Conservation (phyloP, 2,113 vertebrate genomes). For the Tautogolabrus adspersus region DNA sequence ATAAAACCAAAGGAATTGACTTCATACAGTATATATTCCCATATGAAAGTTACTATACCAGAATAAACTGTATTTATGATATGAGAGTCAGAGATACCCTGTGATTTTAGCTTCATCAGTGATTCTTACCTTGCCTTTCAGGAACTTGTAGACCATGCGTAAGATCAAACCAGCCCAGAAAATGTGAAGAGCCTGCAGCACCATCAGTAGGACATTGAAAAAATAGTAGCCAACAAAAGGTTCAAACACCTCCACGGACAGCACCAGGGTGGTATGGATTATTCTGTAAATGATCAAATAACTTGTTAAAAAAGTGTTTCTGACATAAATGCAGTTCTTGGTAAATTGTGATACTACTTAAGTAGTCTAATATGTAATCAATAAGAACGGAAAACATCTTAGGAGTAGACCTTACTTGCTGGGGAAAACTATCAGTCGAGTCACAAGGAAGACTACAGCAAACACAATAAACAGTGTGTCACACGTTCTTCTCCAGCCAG, state of each 20-base stretch:
- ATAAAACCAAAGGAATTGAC: neutral
- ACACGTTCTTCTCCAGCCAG: conserved; percentile 87
- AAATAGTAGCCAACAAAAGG: conserved; percentile 94
- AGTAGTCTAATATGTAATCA: too few species aligned
- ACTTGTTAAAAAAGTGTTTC: neutral
- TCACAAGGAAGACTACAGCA: conserved; percentile 86
- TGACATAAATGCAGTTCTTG: too few species aligned
- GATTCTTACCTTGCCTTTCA: conserved; percentile 86
- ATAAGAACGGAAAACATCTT: neutral
- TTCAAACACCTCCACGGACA: conserved; percentile 86
- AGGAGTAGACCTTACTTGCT: conserved; percentile 83
- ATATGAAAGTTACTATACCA: too few species aligned
- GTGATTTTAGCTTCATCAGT: neutral
- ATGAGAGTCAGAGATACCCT: neutral
- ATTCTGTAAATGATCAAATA: conserved; percentile 78
- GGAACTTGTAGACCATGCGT: conserved; percentile 89
- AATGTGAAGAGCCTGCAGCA: conserved; percentile 89
- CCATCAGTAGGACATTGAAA: conserved; percentile 86
- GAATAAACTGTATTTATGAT: neutral
- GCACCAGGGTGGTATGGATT: conserved; percentile 86
- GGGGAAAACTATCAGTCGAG: conserved; percentile 87
- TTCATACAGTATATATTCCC: neutral
- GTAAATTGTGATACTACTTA: too few species aligned
- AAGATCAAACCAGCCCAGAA: conserved; percentile 94
- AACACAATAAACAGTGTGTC: conserved; percentile 87